Percentiles rank a stretch among this genome's conserved stretches.
These are phyloP conservation scores for Imbricaverruca yamaguchii DNA, from an alignment of 2,888 invertebrate species.

Conservation along the genomic window DNA sequence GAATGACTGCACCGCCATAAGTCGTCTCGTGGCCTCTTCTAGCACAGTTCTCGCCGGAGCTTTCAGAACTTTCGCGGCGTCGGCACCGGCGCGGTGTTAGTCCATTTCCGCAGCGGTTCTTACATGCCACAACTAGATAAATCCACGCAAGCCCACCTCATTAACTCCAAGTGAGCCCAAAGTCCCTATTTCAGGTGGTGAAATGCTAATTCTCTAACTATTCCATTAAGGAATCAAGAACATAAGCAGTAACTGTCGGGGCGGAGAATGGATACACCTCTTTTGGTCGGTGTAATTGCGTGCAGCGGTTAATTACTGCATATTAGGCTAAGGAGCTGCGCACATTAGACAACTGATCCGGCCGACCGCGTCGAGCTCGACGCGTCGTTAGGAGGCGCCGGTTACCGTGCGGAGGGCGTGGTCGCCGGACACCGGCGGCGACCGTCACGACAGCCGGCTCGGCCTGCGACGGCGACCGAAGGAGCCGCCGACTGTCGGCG, in stretches of 20 bases:
- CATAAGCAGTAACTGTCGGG: conserved; percentile 17
- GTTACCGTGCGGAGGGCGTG: neutral
- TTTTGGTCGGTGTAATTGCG: neutral
- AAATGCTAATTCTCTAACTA: conserved; percentile 20
- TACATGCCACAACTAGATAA: conserved; percentile 16
- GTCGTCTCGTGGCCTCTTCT: neutral
- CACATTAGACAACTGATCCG: neutral
- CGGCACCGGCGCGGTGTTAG: neutral
- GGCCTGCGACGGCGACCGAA: neutral
- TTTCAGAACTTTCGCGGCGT: conserved; percentile 4
- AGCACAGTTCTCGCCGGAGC: neutral
- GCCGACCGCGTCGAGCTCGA: neutral
- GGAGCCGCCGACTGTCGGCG: no score
- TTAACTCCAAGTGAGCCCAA: conserved; percentile 20
- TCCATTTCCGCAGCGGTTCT: neutral
- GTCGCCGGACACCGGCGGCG: neutral
- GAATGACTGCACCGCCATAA: neutral
- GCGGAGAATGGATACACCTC: conserved; percentile 12
- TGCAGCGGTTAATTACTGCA: neutral
- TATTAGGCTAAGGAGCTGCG: conserved; percentile 15
- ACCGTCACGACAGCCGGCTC: neutral
- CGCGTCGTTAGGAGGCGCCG: neutral
- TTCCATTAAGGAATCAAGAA: conserved; percentile 21
- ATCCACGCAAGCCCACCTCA: conserved; percentile 3
- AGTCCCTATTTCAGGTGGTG: conserved; percentile 18